These are phyloP conservation scores for Eriocheir sinensis DNA, from an alignment of 1,140 invertebrate species.

Conservation along the genomic window DNA sequence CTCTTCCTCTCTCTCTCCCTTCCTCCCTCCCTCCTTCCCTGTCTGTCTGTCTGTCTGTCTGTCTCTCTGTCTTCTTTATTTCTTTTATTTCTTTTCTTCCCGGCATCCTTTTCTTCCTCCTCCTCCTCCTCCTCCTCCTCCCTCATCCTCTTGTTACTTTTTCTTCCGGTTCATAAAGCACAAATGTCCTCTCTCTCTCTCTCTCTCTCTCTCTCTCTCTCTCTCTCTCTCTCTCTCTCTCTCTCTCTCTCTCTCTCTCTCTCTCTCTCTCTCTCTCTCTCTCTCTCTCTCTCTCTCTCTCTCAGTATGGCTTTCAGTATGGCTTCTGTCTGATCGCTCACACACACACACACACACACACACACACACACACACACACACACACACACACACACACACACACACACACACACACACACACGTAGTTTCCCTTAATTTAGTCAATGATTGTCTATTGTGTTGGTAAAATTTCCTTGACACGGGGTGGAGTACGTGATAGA, in stretches of 20 bases:
- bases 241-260: not conserved
- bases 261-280: conserved; percentile 35
- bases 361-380: conserved; percentile 16
- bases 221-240: conserved; percentile 46
- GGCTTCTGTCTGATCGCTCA: not conserved
- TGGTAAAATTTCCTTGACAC: not conserved
- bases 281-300: conserved; percentile 31
- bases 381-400: not conserved
- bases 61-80: not conserved
- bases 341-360: not conserved
- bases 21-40: not conserved
- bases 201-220: conserved; percentile 14
- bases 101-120: not conserved
- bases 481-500: not conserved
- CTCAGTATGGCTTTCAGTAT: not conserved
- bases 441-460: not conserved
- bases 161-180: not conserved
- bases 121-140: not conserved
- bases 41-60: not conserved
- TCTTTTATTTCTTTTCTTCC: not conserved
- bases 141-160: not conserved
- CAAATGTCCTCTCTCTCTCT: not conserved
- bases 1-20: not conserved
- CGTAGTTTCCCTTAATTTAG: not conserved
- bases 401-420: not conserved